Base-by-base conservation (phyloP, 2,888 invertebrate species). In the Drosophila neotestacea region DNA sequence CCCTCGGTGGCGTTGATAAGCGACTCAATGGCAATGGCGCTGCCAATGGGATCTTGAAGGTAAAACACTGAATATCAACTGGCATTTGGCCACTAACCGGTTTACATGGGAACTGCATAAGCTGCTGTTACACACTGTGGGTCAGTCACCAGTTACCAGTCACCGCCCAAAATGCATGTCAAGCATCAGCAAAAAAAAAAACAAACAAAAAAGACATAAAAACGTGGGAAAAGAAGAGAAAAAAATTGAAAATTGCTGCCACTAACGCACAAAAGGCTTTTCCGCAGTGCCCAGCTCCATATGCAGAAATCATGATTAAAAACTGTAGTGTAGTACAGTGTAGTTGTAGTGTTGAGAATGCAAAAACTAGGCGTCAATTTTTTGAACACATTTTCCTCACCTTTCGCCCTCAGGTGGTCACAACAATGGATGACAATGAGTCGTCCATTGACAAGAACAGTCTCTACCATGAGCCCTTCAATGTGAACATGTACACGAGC, bases 391-490 rank as follows among this genome's bases (percentile, higher is more conserved):
- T 66, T 70, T 66, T 48, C 52, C 63, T 80, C 60, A 73, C 79
- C 65, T 75, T 50, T 75, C 62, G 79, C 76, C 87, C 75, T 79
- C 86, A 92, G 92, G 93, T 92, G 76, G 88, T 90, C 71, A 83
- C 88, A 83, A 90, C 92, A 74, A 93, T 92, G 91, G 92, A 92
- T 76, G 93, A 93, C 91, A 92, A 90, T 80, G 93, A 93, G 77
- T 91, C 92, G 76, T 93, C 93, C 73, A 93, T 93, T 79, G 93
- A 93, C 91, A 93, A 93, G 90, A 93, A 92, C 82, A 93, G 93
- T 79, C 90, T 93, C 59, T 93, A 93, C 82, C 93, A 93, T 84
- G 93, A 93, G 86, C 93, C 93, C 44, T 93, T 93, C 90, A 93
- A 93, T 85, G 92, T 93, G 76, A 93, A 93, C 80, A 92, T 93